phyloP scores from a whole-genome alignment of 2,113 vertebrate species.

The Oryctolagus cuniculus region DNA sequence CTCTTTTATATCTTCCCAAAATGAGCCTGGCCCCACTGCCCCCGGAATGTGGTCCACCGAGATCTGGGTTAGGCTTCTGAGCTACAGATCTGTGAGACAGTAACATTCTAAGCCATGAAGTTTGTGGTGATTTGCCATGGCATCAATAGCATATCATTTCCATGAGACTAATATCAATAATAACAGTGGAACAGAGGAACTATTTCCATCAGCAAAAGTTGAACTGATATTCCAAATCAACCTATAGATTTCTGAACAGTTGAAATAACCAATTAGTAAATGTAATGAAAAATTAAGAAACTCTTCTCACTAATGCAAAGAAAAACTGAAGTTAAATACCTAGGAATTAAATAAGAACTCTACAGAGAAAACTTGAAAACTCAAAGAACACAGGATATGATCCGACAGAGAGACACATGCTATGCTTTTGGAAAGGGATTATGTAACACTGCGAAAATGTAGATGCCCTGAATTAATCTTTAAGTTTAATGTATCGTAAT shows the following conservation, averaged over 20 bases:
- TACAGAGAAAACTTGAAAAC: slow-evolving; percentile 18
- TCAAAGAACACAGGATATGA: background rate
- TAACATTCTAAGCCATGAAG: background rate
- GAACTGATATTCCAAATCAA: background rate
- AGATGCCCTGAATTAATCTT: background rate
- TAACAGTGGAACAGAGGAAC: background rate
- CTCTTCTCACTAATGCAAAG: background rate
- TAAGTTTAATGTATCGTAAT: background rate
- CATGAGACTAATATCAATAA: background rate
- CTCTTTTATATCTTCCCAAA: background rate
- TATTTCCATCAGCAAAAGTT: background rate
- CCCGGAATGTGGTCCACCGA: background rate
- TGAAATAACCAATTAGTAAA: slow-evolving; percentile 12
- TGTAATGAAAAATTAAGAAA: slow-evolving; percentile 7
- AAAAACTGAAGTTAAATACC: background rate
- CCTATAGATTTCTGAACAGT: background rate
- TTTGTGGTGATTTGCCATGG: background rate
- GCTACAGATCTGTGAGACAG: background rate
- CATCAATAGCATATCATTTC: background rate
- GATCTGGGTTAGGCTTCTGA: background rate
- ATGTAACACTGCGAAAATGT: background rate
- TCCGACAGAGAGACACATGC: background rate
- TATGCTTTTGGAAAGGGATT: background rate
- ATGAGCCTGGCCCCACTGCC: background rate
- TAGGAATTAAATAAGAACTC: slow-evolving; percentile 29